Conservation (phyloP, 2,797 vertebrate genomes). For the Pseudochirops corinnae region DNA sequence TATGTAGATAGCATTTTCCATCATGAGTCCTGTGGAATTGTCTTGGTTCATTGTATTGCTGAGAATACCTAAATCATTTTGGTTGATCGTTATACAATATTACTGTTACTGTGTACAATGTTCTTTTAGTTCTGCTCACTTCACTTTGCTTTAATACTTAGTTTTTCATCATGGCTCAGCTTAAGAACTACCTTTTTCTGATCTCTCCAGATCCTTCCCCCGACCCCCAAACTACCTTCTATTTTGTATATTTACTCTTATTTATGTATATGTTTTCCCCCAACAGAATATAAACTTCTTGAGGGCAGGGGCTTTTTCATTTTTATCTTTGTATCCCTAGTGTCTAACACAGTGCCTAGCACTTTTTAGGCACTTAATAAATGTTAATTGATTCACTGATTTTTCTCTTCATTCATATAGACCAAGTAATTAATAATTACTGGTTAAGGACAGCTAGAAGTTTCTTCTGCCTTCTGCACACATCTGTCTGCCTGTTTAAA, state of each 20-base stretch:
- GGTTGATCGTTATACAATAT: neutral
- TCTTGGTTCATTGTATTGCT: neutral
- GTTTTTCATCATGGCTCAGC: neutral
- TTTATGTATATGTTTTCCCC: neutral
- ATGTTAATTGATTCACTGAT: neutral
- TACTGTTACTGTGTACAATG: neutral
- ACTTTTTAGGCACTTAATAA: neutral
- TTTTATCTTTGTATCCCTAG: neutral
- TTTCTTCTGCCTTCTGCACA: neutral
- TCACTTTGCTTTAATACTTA: neutral
- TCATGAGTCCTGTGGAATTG: neutral
- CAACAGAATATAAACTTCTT: neutral
- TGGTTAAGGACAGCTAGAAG: neutral
- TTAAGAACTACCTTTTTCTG: neutral
- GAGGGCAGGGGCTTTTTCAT: neutral
- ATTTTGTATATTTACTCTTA: neutral
- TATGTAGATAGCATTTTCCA: neutral
- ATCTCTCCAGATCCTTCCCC: neutral
- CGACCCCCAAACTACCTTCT: neutral
- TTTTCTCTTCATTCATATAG: neutral
- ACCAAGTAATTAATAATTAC: neutral
- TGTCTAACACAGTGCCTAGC: neutral
- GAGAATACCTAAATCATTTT: neutral
- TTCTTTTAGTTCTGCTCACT: too few relatives aligned
- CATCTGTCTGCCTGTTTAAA: neutral